Evolutionary conservation across 1,140 invertebrate genomes (phyloP), one percentile per base, ranked within the genome.

Genomic region (Pachypsylla venusta): DNA sequence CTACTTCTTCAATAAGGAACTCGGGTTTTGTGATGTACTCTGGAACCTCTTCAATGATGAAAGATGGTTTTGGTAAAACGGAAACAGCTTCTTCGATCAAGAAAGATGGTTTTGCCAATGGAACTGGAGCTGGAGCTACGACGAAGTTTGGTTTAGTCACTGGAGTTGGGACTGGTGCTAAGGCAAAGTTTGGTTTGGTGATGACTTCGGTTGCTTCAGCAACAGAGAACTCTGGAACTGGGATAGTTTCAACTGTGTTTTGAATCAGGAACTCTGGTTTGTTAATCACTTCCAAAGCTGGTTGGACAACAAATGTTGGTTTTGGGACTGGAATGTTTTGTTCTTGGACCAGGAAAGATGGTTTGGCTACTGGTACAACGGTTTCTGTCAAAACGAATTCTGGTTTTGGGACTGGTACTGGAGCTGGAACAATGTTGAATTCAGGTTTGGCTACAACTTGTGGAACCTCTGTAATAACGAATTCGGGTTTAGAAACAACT

Each of bases 331-430:
- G 42, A 22, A 48, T 48, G 16, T 10, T 48, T 19, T 48, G 42
- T 22, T 48, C 42, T 48, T 48, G 4, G n/a, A 48, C n/a, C 42
- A 48, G 22, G 42, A 48, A 48, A 48, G 42, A 48, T 48, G 42
- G 42, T n/a, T 48, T 48, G 16, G 42, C 42, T 22, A 48, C 42
- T 10, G 42, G 42, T 22, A 48, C 42, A 4, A 48, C 42, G 22
- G 42, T 19, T 48, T 48, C 42, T 19, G 42, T 19, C n/a, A 48
- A 48, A 22, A 48, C 42, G 16, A 48, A 19, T 48, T 48, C 42
- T 48, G 42, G 42, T 48, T 48, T 48, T n/a, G 22, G n/a, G n/a
- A 48, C 16, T 19, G 42, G n/a, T 19, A 22, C 22, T 48, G 42
- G 42, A 19, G 42, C 4, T 5, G 42, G 42, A 4, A 48, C 16